Evolutionary conservation across 1,140 invertebrate genomes (phyloP).

Genomic region (Oscheius sp.): DNA sequence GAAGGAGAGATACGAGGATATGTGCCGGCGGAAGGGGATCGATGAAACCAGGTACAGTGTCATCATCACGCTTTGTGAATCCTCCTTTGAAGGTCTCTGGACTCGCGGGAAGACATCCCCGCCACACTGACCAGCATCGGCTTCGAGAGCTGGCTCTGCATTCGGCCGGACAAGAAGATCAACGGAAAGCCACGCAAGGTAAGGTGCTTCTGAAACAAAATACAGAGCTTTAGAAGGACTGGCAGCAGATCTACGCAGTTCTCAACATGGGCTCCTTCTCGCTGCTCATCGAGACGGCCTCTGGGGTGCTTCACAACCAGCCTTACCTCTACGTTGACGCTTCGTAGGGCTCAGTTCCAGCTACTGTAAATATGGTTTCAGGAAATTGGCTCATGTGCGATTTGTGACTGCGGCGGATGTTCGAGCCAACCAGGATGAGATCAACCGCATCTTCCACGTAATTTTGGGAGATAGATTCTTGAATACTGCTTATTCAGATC

Average conservation of each 20-base stretch:
- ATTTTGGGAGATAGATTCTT: not conserved
- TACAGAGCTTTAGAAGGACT: not conserved
- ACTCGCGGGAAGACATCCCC: constrained; percentile 19
- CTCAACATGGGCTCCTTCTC: constrained; percentile 16
- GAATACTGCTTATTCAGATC: not conserved
- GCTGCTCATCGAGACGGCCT: not conserved
- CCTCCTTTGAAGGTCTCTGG: constrained; percentile 15
- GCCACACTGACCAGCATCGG: not conserved
- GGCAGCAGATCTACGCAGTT: not conserved
- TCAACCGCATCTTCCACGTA: constrained; percentile 85
- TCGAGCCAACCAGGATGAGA: constrained; percentile 93
- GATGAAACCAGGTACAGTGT: not conserved
- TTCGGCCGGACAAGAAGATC: not conserved
- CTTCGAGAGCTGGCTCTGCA: not conserved
- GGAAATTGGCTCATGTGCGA: constrained; percentile 96
- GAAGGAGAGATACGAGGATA: not conserved
- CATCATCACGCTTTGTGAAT: not conserved
- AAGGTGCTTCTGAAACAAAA: not conserved
- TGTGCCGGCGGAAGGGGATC: not conserved
- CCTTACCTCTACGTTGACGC: not conserved
- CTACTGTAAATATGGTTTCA: constrained; percentile 58
- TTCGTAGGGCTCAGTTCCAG: not conserved
- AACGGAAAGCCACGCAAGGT: not conserved
- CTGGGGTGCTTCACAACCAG: not conserved
- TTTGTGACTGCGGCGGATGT: constrained; percentile 97